These are phyloP conservation scores for Neopipo cinnamomea DNA, from an alignment of 2,113 vertebrate genomes.

Conservation along the genomic window DNA sequence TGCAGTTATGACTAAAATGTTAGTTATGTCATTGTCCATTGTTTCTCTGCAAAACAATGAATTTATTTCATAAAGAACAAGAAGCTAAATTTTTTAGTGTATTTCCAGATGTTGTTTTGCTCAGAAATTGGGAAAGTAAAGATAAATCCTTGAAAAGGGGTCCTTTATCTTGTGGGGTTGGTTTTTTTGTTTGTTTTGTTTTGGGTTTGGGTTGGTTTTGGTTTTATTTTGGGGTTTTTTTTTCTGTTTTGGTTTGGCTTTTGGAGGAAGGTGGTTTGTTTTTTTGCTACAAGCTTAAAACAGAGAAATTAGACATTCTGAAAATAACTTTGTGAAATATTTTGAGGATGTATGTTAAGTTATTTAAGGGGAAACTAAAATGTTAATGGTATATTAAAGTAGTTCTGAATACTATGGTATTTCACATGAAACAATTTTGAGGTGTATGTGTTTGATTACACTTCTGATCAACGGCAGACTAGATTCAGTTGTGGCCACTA, in stretches of 20 bases:
- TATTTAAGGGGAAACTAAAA: not conserved
- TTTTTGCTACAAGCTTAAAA: not conserved
- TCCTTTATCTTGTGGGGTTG: not conserved
- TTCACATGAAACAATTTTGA: not conserved
- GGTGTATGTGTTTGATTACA: not conserved
- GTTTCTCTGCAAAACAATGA: not conserved
- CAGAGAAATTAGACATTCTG: not conserved
- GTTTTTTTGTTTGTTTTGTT: not conserved
- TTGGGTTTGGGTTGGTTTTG: not conserved
- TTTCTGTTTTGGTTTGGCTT: not conserved
- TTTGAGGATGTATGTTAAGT: not conserved
- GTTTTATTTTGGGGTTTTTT: not conserved
- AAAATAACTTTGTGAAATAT: not conserved
- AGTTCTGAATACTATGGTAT: not conserved
- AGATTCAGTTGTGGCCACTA: not conserved
- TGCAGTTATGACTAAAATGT: not conserved
- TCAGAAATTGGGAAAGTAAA: not conserved
- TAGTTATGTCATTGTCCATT: not conserved
- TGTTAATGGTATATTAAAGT: not conserved
- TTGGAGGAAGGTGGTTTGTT: no score
- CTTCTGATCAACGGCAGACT: not conserved
- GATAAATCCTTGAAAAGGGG: not conserved
- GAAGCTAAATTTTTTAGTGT: not conserved
- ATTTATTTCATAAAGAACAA: not conserved
- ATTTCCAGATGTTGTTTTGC: not conserved